Evolutionary conservation across 2,888 invertebrate species (phyloP), one percentile per base, ranked within the genome.

Genomic region (Himalopsyche anomala): DNA sequence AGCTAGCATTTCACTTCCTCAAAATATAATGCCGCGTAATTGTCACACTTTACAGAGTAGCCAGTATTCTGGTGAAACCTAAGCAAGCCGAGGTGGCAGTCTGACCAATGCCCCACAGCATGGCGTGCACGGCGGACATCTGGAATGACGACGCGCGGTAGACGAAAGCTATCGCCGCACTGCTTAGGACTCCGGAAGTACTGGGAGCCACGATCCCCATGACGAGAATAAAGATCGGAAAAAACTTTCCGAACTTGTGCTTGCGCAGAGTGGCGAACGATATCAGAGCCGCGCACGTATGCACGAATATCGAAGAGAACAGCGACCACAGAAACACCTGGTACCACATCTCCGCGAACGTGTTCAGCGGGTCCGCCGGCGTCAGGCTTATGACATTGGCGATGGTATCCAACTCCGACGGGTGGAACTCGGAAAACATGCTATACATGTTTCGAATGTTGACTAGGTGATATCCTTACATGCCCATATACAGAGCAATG

Each of bases 281-380:
- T 89, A 99, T 97, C 84, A 97, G 92, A 84, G 97, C 97, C 86
- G 98, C 98, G 91, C 98, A 96, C 84, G 96, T 96, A 92, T 99
- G 98, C 89, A 99, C 97, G 91, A 98, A 95, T 90, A 98, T 95
- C 83, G 98, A 99, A 17, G 98, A 98, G 91, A 98, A 97, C 90
- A 99, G 93, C 87, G 98, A 97, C 98, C 98, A 99, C 90, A 99
- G 94, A 93, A 99, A 99, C 91, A 99, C 96, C 91, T 98, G 97
- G 92, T 98, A 98, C 98, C 98, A 99, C 97, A 99, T 99, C 92
- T 98, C 98, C 93, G 95, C 93, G 94, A 97, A 95, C 87, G 95
- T 95, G 91, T 95, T 94, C 89, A 96, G 92, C 86, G 94, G 94
- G 90, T 94, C 94, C 89, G 94, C 94, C 87, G 95, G 94, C 88